Conservation (phyloP, 2,888 invertebrate species). For the Chaitophorus viminalis region DNA sequence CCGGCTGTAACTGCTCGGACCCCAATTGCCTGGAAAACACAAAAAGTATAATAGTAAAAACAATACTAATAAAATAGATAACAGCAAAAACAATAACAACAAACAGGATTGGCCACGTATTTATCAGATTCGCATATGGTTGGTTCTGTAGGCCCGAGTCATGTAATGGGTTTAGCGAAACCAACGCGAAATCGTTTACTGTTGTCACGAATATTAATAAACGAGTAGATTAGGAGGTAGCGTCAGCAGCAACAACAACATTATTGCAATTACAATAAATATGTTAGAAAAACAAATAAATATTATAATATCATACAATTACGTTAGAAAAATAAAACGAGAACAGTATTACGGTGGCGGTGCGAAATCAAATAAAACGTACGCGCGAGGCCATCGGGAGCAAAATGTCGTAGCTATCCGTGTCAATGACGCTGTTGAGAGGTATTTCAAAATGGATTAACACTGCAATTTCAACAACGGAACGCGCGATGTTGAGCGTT, state of each 20-base stretch:
- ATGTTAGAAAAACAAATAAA: neutral
- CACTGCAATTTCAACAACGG: neutral
- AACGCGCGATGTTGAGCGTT: neutral
- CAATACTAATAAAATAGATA: too few relatives aligned
- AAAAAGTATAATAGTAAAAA: neutral
- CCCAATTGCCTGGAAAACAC: slow-evolving; percentile 55
- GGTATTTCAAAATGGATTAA: slow-evolving; percentile 22
- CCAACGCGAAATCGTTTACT: slow-evolving; percentile 13
- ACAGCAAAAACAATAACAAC: too few relatives aligned
- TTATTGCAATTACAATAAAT: too few relatives aligned
- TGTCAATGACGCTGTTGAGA: slow-evolving; percentile 5
- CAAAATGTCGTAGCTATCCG: neutral
- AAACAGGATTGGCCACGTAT: neutral
- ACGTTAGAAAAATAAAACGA: neutral
- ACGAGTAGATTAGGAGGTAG: neutral
- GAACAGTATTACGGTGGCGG: neutral
- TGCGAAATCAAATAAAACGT: slow-evolving; percentile 9
- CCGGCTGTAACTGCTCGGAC: slow-evolving; percentile 47
- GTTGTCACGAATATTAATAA: neutral
- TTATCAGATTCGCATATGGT: neutral
- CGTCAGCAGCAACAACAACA: neutral
- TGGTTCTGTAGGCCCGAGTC: slow-evolving; percentile 5
- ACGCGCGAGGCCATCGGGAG: neutral
- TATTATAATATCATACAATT: too few relatives aligned
- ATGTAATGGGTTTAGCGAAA: slow-evolving; percentile 4